Base-by-base conservation (phyloP, 2,888 invertebrate species). In the Miltochrista miniata region DNA sequence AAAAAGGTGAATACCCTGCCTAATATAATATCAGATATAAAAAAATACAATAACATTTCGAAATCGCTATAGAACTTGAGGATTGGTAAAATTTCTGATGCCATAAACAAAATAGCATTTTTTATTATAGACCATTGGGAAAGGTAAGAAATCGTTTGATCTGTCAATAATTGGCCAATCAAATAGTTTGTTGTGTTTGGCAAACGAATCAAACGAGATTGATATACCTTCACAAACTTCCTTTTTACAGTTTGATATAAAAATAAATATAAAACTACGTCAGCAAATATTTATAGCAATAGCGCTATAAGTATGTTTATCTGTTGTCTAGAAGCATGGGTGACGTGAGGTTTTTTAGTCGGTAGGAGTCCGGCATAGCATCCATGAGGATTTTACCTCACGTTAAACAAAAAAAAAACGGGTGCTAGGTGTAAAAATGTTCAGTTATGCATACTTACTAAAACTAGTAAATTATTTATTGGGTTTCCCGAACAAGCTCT, bases 1-100 rank as follows among this genome's bases (percentile, higher is more conserved):
- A 58, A 72, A 74, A 72, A 80, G 83, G 78, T 83, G 72, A 84
- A 82, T 62, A 81, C 61, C 77, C 81, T 56, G 61, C 49, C 48
- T 43, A 59, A 60, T 71, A 65, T 70, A 66, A 68, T 51, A 63
- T 61, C 54, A 37, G 50, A 61, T 55, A 63, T 64, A 59, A 68
- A 75, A 68, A 68, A 72, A 68, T 64, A 69, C 65, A 67, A 66
- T 68, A 70, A 68, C 59, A 59, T n/a, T n/a, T n/a, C n/a, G n/a
- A n/a, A n/a, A 44, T 38, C 56, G 59, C 54, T 63, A 61, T 59
- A 51, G 57, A 51, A 59, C 51, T 60, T 40, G 47, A 45, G 14
- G 11, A 38, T 43, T 49, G 43, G 38, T n/a, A 39, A 49, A 38
- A 14, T 44, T 34, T 49, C 34, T 24, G 12, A 34, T 30, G 14